A percentile compares a stretch with the other conserved stretches of the same genome.
Conservation (phyloP, 2,797 vertebrate species). For the Alauda arvensis region DNA sequence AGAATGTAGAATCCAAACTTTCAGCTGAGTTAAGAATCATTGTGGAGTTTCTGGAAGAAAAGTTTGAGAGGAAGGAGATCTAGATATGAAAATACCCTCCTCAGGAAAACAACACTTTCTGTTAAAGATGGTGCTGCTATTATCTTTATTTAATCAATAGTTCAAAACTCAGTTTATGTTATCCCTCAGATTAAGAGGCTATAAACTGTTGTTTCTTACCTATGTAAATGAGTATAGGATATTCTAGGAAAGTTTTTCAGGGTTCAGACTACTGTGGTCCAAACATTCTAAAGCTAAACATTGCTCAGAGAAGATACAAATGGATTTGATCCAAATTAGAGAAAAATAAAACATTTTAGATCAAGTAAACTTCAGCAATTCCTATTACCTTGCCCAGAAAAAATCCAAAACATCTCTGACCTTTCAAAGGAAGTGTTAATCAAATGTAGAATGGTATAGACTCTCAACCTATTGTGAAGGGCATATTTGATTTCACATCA, state of each 20-base stretch:
- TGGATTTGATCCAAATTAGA: background rate
- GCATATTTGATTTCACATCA: background rate
- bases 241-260: background rate
- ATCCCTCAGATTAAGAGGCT: background rate
- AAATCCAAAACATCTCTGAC: background rate
- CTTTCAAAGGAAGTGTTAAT: background rate
- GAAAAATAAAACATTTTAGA: background rate
- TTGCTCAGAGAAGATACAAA: background rate
- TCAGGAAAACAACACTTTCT: background rate
- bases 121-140: background rate
- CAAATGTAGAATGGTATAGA: background rate
- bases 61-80: background rate
- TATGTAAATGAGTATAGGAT: background rate
- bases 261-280: background rate
- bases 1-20: background rate
- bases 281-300: background rate
- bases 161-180: background rate
- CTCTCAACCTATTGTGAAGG: background rate
- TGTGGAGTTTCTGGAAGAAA: background rate
- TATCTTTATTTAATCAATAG: background rate
- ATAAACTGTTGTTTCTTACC: background rate
- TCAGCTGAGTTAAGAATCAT: background rate
- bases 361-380: background rate
- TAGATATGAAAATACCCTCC: background rate
- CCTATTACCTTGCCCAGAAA: background rate